Conservation (phyloP, 2,797 vertebrate species). For the Picus viridis region DNA sequence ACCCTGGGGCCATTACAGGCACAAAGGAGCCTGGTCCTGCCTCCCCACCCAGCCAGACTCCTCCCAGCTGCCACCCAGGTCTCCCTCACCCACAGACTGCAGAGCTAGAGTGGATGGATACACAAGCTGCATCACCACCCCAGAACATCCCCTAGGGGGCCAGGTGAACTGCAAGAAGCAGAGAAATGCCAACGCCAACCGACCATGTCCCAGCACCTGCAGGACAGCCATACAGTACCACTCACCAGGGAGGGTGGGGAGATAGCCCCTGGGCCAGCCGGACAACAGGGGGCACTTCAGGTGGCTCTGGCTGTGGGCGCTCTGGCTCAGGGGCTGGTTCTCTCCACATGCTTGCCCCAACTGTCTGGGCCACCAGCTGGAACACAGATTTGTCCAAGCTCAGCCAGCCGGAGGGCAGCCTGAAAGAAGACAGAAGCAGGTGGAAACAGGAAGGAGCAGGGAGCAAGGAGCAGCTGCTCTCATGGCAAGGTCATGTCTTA, state of each 20-base stretch:
- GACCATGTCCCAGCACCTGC: neutral
- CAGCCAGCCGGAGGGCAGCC: slow-evolving; percentile 93
- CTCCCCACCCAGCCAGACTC: neutral
- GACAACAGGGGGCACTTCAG: neutral
- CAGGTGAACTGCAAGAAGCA: neutral
- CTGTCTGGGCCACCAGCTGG: slow-evolving; percentile 87
- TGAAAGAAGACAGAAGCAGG: slow-evolving; percentile 51
- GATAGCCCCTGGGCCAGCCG: neutral
- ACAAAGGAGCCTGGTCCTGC: neutral
- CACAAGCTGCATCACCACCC: neutral
- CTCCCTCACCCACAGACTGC: neutral
- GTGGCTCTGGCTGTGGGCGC: neutral
- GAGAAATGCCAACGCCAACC: rapidly evolving
- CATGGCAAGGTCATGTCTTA: neutral
- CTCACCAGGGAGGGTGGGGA: slow-evolving; percentile 70
- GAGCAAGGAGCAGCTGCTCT: neutral
- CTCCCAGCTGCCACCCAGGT: neutral
- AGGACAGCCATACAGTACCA: neutral
- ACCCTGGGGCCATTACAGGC: neutral
- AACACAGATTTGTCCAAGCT: slow-evolving; percentile 90
- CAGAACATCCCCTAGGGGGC: rapidly evolving
- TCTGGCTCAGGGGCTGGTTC: slow-evolving; percentile 61
- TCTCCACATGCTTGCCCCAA: slow-evolving; percentile 83
- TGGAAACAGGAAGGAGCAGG: rapidly evolving
- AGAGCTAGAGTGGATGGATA: neutral